Conservation (phyloP, 1,140 invertebrate species). For the Andricus grossulariae region DNA sequence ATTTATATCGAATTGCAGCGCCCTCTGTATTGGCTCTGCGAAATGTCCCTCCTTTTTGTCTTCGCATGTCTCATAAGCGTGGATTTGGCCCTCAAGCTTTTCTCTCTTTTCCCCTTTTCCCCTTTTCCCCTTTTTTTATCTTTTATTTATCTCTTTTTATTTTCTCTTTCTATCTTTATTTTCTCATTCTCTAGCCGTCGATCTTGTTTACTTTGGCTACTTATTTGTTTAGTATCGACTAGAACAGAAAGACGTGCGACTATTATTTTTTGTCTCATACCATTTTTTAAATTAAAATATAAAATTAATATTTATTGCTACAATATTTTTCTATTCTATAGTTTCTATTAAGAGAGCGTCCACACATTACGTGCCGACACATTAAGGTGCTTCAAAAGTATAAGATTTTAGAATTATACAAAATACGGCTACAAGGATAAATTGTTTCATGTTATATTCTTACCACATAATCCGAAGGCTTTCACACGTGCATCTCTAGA, state of each 20-base stretch:
- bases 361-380: no score
- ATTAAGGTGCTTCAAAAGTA: no score
- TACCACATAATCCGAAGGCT: no score
- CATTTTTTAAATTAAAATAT: no score
- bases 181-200: conserved; percentile 52
- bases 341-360: no score
- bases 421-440: no score
- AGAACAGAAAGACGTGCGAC: no score
- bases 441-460: no score
- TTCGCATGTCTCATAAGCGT: conserved; percentile 70
- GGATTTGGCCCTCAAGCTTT: conserved; percentile 67
- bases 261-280: background rate
- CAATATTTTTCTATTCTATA: no score
- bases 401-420: no score
- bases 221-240: background rate
- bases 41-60: conserved; percentile 74
- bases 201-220: conserved; percentile 45
- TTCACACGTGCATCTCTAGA: no score
- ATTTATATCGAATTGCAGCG: conserved; percentile 73
- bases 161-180: conserved; percentile 32
- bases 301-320: no score
- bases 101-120: conserved; percentile 43
- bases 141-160: conserved; percentile 41
- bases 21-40: conserved; percentile 68
- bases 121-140: conserved; percentile 31